A percentile compares a stretch with the other conserved stretches of the same genome.
phyloP scores from a whole-genome alignment of 2,797 vertebrate genomes.

The Centropyge bicolor region DNA sequence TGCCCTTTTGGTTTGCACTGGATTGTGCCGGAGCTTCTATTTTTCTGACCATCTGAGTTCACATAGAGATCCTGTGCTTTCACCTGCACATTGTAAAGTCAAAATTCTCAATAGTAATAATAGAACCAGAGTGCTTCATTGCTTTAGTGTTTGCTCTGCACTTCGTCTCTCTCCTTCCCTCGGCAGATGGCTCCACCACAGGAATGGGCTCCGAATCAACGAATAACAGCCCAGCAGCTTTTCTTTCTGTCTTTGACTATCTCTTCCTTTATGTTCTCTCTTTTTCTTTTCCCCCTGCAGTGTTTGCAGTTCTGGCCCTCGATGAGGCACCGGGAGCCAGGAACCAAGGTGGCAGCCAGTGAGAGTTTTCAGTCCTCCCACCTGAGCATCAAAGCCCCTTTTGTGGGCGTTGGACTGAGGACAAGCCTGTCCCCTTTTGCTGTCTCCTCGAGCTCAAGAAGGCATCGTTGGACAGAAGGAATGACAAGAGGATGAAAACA shows the following conservation, averaged over 20 bases:
- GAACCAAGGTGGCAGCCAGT: constrained; percentile 46
- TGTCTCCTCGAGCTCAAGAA: constrained; percentile 28
- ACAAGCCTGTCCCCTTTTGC: constrained; percentile 38
- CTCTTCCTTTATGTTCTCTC: constrained; percentile 42
- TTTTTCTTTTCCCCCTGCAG: constrained; percentile 40
- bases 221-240: constrained; percentile 62
- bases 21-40: neutral
- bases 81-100: neutral
- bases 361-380: constrained; percentile 59
- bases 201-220: constrained; percentile 64
- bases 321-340: constrained; percentile 58
- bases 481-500: constrained; percentile 13
- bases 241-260: constrained; percentile 34
- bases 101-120: neutral
- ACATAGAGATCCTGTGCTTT: neutral
- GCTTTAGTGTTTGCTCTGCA: constrained; percentile 40
- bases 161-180: constrained; percentile 46
- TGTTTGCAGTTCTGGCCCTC: constrained; percentile 60
- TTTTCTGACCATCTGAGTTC: neutral
- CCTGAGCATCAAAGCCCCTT: constrained; percentile 58
- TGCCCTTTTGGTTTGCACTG: neutral
- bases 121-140: constrained; percentile 10
- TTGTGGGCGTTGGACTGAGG: constrained; percentile 53
- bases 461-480: constrained; percentile 22
- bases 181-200: constrained; percentile 79